Conservation (phyloP, 2,113 vertebrate species). For the Pycnonotus jocosus region DNA sequence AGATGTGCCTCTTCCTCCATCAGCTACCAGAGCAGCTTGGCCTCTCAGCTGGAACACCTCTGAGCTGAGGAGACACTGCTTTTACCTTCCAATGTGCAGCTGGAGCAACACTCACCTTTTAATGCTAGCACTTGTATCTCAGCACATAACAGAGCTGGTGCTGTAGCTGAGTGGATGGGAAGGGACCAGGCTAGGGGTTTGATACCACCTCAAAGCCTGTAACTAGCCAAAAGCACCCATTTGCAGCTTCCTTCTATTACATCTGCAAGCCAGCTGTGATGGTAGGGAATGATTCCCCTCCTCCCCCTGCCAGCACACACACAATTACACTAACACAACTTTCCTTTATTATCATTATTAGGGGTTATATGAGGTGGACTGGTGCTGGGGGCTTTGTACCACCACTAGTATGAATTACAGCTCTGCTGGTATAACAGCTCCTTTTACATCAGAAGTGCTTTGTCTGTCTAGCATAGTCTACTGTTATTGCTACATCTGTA, state of each 20-base stretch:
- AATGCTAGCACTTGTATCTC: not conserved
- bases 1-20: not conserved
- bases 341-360: not conserved
- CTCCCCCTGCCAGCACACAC: not conserved
- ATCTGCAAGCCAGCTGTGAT: not conserved
- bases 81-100: not conserved
- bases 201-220: not conserved
- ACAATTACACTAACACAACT: not conserved
- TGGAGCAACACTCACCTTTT: not conserved
- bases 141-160: not conserved
- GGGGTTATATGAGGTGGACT: not conserved
- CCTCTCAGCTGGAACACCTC: not conserved
- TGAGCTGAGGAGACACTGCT: not conserved
- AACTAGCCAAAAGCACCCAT: not conserved
- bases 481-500: conserved; percentile 27
- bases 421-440: not conserved
- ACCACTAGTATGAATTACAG: not conserved
- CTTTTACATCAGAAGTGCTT: not conserved
- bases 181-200: not conserved
- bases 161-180: not conserved
- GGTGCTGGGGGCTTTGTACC: not conserved
- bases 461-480: not conserved
- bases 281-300: not conserved
- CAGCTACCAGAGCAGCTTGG: not conserved
- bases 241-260: not conserved